Conservation (phyloP, 2,888 invertebrate genomes). For the Sphaerophoria taeniata region DNA sequence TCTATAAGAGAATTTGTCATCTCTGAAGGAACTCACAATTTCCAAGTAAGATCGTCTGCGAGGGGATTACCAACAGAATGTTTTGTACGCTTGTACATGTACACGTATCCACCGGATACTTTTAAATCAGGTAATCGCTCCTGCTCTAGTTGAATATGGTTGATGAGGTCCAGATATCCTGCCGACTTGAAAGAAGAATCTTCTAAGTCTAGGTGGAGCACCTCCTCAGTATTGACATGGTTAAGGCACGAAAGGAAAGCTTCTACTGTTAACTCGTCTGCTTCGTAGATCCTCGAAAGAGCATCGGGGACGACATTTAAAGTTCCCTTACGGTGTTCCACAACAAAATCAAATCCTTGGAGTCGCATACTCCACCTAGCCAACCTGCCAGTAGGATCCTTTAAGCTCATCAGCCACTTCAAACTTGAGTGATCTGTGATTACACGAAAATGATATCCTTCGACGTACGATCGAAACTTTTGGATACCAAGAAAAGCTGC, state of each 20-base stretch:
- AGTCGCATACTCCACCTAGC: conserved; percentile 9
- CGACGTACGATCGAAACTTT: conserved; percentile 47
- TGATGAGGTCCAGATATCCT: background rate
- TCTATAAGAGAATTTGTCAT: background rate
- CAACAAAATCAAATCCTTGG: conserved; percentile 15
- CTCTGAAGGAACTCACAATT: conserved; percentile 25
- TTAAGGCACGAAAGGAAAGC: background rate
- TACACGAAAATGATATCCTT: too few relatives aligned
- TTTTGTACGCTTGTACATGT: too few relatives aligned
- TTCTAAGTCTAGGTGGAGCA: background rate
- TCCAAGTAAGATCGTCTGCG: conserved; percentile 19
- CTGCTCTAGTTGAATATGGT: background rate
- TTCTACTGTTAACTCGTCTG: background rate
- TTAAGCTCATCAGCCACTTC: too few relatives aligned
- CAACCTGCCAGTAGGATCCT: background rate
- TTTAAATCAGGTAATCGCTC: background rate
- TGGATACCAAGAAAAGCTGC: conserved; percentile 47
- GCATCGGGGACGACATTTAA: too few relatives aligned
- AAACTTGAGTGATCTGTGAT: too few relatives aligned
- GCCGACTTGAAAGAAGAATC: background rate
- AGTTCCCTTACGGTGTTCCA: conserved; percentile 3
- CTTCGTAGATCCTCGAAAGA: background rate
- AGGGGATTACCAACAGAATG: conserved; percentile 1
- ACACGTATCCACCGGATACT: too few relatives aligned
- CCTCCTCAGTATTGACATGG: background rate